A percentile compares a stretch with the other conserved stretches of the same genome.
Conservation (phyloP, 2,888 invertebrate species). For the Thymelicus lineola region DNA sequence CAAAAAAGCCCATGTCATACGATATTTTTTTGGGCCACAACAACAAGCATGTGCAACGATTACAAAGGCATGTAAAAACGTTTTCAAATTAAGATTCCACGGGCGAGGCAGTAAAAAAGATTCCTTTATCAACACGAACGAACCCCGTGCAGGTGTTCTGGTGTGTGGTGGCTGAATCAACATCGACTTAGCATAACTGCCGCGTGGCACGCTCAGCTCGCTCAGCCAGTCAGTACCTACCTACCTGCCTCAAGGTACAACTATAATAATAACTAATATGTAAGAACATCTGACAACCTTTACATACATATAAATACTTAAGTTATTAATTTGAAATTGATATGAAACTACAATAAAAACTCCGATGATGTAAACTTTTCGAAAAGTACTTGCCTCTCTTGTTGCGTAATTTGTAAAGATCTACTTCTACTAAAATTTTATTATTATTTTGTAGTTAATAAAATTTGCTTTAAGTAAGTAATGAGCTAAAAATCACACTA, state of each 20-base stretch:
- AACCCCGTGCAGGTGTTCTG: not conserved
- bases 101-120: not conserved
- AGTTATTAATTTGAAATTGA: no score
- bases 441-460: no score
- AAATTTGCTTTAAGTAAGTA: no score
- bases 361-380: no score
- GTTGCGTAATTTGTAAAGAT: no score
- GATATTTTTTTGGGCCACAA: not conserved
- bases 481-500: no score
- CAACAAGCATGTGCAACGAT: not conserved
- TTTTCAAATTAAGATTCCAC: slow-evolving; percentile 3
- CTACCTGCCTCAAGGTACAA: not conserved
- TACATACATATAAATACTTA: not conserved
- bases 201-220: not conserved
- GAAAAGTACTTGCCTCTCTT: no score
- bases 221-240: not conserved
- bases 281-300: not conserved
- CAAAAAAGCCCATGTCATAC: no score
- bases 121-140: slow-evolving; percentile 5
- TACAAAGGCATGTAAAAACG: not conserved
- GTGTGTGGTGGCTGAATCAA: not conserved
- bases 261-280: not conserved
- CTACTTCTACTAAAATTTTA: no score
- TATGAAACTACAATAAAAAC: no score
- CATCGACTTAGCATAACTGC: slow-evolving; percentile 2